A percentile compares a stretch with the other conserved stretches of the same genome.
Conservation (phyloP, 1,140 invertebrate genomes). For the Temnothorax curvispinosus region DNA sequence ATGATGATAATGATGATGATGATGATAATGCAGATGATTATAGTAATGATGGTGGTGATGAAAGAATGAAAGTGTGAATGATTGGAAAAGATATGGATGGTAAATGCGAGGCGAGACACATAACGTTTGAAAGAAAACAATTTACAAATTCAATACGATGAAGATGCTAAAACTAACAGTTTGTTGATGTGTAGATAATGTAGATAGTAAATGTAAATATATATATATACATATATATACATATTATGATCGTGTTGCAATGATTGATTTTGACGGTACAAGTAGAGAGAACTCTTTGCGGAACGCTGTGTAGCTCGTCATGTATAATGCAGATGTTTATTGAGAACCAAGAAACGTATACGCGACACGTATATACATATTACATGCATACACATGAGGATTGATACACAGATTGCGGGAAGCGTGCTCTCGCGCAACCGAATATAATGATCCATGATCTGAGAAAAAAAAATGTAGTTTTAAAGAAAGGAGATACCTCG, state of each 20-base stretch:
- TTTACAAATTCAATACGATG: conserved; percentile 54
- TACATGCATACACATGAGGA: conserved; percentile 40
- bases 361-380: conserved; percentile 37
- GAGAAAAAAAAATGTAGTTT: conserved; percentile 67
- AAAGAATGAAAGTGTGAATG: conserved; percentile 54
- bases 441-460: conserved; percentile 71
- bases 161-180: conserved; percentile 81
- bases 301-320: conserved; percentile 69
- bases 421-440: conserved; percentile 38
- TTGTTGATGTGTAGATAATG: conserved; percentile 86
- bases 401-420: conserved; percentile 54
- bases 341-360: conserved; percentile 39
- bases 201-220: conserved; percentile 83
- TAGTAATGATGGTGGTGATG: conserved; percentile 21
- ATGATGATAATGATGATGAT: conserved; percentile 22
- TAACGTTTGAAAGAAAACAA: conserved; percentile 24
- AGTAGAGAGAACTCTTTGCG: conserved; percentile 63
- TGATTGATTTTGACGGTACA: conserved; percentile 77
- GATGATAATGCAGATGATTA: conserved; percentile 10
- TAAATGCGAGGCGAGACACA: not conserved
- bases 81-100: conserved; percentile 37
- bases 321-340: conserved; percentile 49
- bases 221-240: conserved; percentile 63
- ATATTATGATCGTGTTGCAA: conserved; percentile 77
- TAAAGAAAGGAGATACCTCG: conserved; percentile 44